Percentiles rank a stretch among this genome's conserved stretches.
phyloP scores from a whole-genome alignment of 2,797 vertebrate species.

The Garrulus glandarius region DNA sequence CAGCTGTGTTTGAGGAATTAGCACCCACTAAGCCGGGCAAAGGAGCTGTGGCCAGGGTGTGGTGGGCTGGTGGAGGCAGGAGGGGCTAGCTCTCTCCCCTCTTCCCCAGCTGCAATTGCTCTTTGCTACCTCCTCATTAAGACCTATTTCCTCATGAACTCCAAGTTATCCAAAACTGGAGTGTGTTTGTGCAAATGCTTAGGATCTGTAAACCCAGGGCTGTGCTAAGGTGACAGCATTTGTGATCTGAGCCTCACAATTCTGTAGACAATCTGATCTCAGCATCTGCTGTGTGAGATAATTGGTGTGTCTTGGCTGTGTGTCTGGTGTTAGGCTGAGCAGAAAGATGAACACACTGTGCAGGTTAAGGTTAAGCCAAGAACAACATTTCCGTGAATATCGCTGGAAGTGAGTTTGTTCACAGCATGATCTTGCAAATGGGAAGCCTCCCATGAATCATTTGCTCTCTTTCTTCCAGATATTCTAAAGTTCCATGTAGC shows the following conservation, averaged over 20 bases:
- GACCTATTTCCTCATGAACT: not conserved
- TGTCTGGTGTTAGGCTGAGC: not conserved
- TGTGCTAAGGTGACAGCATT: not conserved
- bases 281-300: not conserved
- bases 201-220: not conserved
- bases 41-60: not conserved
- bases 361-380: not conserved
- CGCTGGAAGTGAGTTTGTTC: not conserved
- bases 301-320: not conserved
- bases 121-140: not conserved
- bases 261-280: not conserved
- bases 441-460: not conserved
- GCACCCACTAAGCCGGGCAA: rapidly evolving
- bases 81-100: not conserved
- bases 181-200: rapidly evolving
- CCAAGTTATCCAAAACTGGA: not conserved
- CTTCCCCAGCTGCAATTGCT: not conserved
- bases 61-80: not conserved
- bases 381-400: not conserved
- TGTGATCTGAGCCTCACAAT: not conserved
- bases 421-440: not conserved
- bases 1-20: rapidly evolving
- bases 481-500: not conserved
- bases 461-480: not conserved
- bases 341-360: not conserved